Evolutionary conservation across 2,888 invertebrate species (phyloP), one percentile per base, ranked within the genome.

Genomic region (Lithophane semibrunnea): DNA sequence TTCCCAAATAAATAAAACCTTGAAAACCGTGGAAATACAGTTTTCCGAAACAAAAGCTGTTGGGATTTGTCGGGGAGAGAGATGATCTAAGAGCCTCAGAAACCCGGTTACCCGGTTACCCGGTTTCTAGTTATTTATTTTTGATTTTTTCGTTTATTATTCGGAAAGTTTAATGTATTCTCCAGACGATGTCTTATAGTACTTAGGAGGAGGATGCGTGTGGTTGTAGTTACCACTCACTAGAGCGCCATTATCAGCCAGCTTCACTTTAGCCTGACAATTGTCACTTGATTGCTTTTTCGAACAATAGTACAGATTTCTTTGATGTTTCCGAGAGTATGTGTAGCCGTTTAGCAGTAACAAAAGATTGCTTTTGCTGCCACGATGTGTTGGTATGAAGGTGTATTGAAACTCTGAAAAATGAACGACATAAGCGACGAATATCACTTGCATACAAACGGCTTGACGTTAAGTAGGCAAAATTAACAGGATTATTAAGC

Each of bases 321-420:
- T 73, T 37, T 49, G 56, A 52, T 56, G 68, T 58, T 80, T 82
- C 73, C 88, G 81, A 5, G 82, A 88, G 69, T 82, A 89, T 7
- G 88, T 88, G 56, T 78, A 88, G 12, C 84, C 83, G 49, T 88
- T 78, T 37, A 86, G 58, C 74, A 88, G 69, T 16, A 88, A 73
- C 66, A 88, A 77, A 65, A 74, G 66, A 44, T 49, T 73, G 3
- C 63, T n/a, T 76, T 78, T 58, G 8, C 10, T 80, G 49, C 88
- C 86, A 49, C 85, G 80, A 54, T 10, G 0, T 1, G 68, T 80
- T 37, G 64, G 68, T 52, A 84, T 75, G 5, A 84, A 72, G 52
- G 68, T 60, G 64, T 78, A 84, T 58, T 65, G 37, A 29, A 54
- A 47, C 0, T 44, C 76, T 77, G 76, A 56, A 77, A 75, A 64